Conservation (phyloP, 2,888 invertebrate genomes). For the Orchesellides sinensis region DNA sequence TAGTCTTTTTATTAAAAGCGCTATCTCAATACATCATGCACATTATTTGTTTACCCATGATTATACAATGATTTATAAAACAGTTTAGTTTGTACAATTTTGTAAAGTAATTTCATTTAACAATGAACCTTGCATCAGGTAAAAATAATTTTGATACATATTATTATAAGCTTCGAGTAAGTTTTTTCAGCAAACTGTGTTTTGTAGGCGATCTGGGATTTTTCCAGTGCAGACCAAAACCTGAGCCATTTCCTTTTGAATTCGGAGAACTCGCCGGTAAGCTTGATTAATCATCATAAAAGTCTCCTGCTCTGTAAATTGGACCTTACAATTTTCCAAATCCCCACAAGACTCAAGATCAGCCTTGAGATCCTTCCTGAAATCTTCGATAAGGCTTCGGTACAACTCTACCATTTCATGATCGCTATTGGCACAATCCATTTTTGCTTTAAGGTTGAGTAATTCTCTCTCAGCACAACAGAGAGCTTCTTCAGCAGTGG, state of each 20-base stretch:
- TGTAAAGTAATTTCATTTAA: not conserved
- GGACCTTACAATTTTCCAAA: conserved; percentile 62
- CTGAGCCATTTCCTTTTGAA: conserved; percentile 72
- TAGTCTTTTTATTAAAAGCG: too few relatives aligned
- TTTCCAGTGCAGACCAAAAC: conserved; percentile 39
- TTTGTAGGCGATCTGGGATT: conserved; percentile 31
- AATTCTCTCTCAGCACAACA: conserved; percentile 72
- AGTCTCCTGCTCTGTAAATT: conserved; percentile 69
- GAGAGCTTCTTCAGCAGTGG: conserved; percentile 72
- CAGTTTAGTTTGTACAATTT: not conserved
- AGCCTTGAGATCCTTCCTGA: conserved; percentile 65
- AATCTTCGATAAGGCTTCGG: conserved; percentile 68
- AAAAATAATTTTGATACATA: not conserved
- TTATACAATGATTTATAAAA: not conserved
- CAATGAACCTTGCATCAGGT: not conserved
- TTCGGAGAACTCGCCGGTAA: conserved; percentile 71
- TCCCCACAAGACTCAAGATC: conserved; percentile 68
- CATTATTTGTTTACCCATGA: too few relatives aligned
- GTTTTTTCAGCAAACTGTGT: conserved; percentile 24
- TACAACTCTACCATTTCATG: conserved; percentile 73
- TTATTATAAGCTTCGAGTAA: not conserved
- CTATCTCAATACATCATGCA: too few relatives aligned
- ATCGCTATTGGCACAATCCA: conserved; percentile 72
- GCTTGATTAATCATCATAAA: conserved; percentile 73
- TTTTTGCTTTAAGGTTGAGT: conserved; percentile 69